Evolutionary conservation across 37 sponge, comb jelly and placozoan genomes (phyloP), one percentile per base, ranked within the genome.

Genomic region (Spongia lamella): DNA sequence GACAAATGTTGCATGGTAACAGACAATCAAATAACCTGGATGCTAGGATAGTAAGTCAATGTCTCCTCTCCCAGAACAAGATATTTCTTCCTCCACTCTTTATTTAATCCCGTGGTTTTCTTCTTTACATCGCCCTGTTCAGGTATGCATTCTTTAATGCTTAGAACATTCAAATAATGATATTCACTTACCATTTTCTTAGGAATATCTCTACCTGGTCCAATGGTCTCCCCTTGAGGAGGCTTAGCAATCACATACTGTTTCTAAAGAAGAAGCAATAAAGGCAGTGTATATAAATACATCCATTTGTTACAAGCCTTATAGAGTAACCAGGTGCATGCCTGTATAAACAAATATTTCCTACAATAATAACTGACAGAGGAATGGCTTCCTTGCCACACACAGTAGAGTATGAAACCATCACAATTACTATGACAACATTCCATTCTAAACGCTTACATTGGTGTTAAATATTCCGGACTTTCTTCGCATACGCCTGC

Each of bases 11-110:
- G 47, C 47, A 76, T 22, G 6, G 52, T 20, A 63, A 43, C 26
- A 50, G 7, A 19, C 39, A 61, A 27, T 11, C 30, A 14, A 53
- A 78, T 83, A 19, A 94, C 94, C 37, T 81, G 57, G 50, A 82
- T 40, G 58, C 61, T 92, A n/a, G 96, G 93, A 34, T 89, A 96
- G 52, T 92, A 96, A 0, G 90, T 88, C 14, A 96, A 31, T 21
- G 80, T 70, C 1, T 27, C 36, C 33, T 77, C 56, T 22, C 76
- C 79, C 31, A 92, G 68, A 19, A 89, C 93, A 0, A 92, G 83
- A 40, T 87, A 96, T 70, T 96, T 96, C 82, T 89, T 92, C 78
- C 86, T 92, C 93, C 93, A 92, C 73, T 93, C 90, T 0, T 53
- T 75, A 24, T 70, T 57, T 52, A 91, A 55, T 15, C 79, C 83